Conservation (phyloP, 2,113 vertebrate genomes). For the Merops nubicus region DNA sequence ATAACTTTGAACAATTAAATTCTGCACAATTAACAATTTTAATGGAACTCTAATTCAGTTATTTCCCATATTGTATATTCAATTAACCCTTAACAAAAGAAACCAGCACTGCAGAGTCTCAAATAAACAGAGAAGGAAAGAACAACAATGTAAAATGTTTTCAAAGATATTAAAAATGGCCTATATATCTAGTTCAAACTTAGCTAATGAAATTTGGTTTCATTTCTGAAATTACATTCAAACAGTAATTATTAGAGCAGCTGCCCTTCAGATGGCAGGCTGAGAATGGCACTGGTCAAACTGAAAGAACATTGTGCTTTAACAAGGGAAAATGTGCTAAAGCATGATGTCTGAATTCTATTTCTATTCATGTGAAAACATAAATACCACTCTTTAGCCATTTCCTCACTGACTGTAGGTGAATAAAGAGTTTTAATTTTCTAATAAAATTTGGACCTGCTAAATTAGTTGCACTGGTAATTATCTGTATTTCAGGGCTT, state of each 20-base stretch:
- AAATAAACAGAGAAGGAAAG: background rate
- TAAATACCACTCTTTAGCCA: background rate
- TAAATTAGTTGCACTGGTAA: background rate
- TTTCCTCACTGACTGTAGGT: background rate
- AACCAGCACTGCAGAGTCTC: background rate
- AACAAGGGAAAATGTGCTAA: background rate
- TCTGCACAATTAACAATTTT: conserved; percentile 1
- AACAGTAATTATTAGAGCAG: background rate
- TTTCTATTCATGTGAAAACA: background rate
- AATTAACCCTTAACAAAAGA: conserved; percentile 41
- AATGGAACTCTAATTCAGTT: conserved; percentile 8
- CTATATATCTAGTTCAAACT: background rate
- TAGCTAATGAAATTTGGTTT: background rate
- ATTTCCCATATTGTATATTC: conserved; percentile 6
- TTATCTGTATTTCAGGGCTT: background rate
- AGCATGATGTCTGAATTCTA: background rate
- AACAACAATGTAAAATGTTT: background rate
- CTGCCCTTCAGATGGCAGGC: background rate
- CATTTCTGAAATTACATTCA: background rate
- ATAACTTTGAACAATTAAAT: background rate
- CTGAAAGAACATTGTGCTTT: background rate
- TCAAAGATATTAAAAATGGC: background rate
- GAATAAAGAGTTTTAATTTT: background rate
- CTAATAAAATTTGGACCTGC: background rate
- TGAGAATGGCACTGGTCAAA: background rate